Evolutionary conservation across 1,140 invertebrate genomes (phyloP), one percentile per base, ranked within the genome.

Genomic region (Solenopsis invicta): DNA sequence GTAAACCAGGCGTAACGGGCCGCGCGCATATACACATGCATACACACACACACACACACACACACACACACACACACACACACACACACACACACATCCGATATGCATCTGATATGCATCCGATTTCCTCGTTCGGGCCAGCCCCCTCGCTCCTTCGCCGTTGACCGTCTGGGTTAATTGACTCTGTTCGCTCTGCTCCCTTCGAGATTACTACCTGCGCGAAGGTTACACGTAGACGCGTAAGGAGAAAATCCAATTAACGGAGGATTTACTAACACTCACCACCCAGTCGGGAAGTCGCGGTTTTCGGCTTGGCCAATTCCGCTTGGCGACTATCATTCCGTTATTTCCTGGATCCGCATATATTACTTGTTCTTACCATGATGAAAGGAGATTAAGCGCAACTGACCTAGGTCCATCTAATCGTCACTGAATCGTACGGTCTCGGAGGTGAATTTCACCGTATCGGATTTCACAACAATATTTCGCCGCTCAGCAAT

Each of bases 81-180:
- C n/a, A n/a, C n/a, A n/a, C n/a, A n/a, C n/a, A n/a, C n/a, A n/a
- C n/a, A n/a, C n/a, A n/a, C n/a, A n/a, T n/a, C n/a, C n/a, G n/a
- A n/a, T n/a, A n/a, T n/a, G n/a, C n/a, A n/a, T n/a, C 21, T 89
- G 78, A 87, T 84, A 56, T 52, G 29, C 29, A 18, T 74, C 61
- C 45, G 48, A 87, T 87, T 81, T 67, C 64, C 24, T 59, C 18
- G 45, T 50, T 72, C 24, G 64, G 64, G 4, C 34, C 34, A 41
- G 34, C 21, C n/a, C n/a, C 21, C 24, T n/a, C n/a, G n/a, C n/a
- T 72, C 21, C 21, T 69, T 1, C 52, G 4, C 13, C 21, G 9
- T 37, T 10, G 24, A 59, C 16, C 37, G 78, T 82, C 41, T 16
- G 67, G 37, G 21, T 61, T 82, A 82, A 72, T 82, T 61, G 78